Percentiles rank a stretch among this genome's conserved stretches.
Evolutionary conservation across 2,113 vertebrate genomes (phyloP).

Genomic region (Halcyon malimbica): DNA sequence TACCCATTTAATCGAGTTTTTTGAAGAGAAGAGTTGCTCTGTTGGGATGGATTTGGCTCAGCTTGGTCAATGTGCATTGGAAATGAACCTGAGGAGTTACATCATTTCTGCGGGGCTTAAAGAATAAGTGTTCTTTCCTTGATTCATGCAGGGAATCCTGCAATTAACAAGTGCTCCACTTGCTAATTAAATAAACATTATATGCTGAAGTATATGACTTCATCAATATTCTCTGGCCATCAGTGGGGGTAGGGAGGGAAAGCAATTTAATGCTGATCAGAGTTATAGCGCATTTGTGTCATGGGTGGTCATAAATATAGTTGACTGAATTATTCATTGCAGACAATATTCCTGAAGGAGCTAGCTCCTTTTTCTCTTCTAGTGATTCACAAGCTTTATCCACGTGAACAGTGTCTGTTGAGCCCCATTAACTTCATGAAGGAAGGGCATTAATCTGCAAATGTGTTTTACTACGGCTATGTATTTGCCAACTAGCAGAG

Average conservation of each 20-base stretch:
- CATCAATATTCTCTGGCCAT: neutral
- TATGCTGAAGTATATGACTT: neutral
- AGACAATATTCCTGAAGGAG: neutral
- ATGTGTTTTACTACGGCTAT: neutral
- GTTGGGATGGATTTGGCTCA: neutral
- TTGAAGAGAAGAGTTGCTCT: neutral
- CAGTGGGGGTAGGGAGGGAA: neutral
- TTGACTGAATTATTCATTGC: neutral
- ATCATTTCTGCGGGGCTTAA: neutral
- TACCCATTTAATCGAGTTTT: neutral
- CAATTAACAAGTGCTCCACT: neutral
- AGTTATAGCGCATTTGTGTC: neutral
- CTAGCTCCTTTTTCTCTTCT: neutral
- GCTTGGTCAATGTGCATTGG: neutral
- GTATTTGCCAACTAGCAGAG: neutral
- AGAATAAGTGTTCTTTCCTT: neutral
- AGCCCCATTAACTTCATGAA: constrained; percentile 2
- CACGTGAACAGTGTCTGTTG: neutral
- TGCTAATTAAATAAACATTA: constrained; percentile 4
- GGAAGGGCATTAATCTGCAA: neutral
- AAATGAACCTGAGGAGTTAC: neutral
- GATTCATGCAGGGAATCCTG: neutral
- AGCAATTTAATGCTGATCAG: neutral
- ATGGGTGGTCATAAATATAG: neutral
- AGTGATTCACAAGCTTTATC: neutral